Evolutionary conservation across 2,797 vertebrate species (phyloP), one percentile per base, ranked within the genome.

Genomic region (Dendrocincla tyrannina): DNA sequence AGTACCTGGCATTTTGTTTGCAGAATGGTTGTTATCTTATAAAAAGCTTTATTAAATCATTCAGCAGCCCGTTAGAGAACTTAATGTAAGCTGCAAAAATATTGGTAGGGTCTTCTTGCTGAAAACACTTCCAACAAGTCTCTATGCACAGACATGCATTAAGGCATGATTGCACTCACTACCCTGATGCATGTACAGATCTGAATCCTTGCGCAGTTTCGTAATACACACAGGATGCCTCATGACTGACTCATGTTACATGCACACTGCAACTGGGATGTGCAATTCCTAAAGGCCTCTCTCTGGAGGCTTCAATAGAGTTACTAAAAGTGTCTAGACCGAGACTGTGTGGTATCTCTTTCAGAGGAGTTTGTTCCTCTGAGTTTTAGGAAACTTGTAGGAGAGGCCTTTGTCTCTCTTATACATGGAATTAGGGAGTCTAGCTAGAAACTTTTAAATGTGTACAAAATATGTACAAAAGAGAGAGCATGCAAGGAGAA

Each of bases 41-140:
- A 85, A 91, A 87, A 62, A 12, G 47, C 24, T 33, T 58, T 10
- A 62, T 32, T 47, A 63, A 91, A 76, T 85, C 47, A 59, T 78
- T 92, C 74, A 79, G 12, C 59, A 89, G 32, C 22, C 50, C 63
- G 15, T 55, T 58, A 75, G n/a, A 79, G 41, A 77, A 63, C 19
- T 39, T 62, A 37, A 68, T 1, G 0, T 41, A 69, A 74, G 24
- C 50, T 87, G 35, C 42, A 86, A 78, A 90, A 91, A 37, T 42
- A 73, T 15, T 84, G 74, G 32, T 86, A 77, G 24, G 20, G 5
- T 68, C 64, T 68, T 88, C 62, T 75, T 77, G 15, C 15, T 35
- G 69, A 89, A 60, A 55, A 68, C 49, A 20, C 62, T 92, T 92
- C 64, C 44, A 72, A 27, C 52, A 49, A 0, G 1, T 70, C 37